Evolutionary conservation across 2,113 vertebrate genomes (phyloP), one percentile per base, ranked within the genome.

Genomic region (Zonotrichia leucophrys): DNA sequence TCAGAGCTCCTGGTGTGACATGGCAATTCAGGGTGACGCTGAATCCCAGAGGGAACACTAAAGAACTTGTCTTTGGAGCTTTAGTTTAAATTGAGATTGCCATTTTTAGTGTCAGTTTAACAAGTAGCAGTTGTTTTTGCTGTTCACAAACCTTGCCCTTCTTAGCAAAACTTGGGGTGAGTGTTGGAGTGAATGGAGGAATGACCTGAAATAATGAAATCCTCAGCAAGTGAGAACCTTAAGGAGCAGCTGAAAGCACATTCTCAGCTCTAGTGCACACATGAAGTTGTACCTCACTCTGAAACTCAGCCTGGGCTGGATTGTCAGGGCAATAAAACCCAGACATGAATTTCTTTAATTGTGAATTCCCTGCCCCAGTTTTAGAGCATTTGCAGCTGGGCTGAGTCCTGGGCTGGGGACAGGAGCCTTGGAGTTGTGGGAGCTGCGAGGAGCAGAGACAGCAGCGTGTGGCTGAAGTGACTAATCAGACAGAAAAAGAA

Each of bases 11-110:
- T 4, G n/a, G 0, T 4, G 4, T 1, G 25, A 1, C 37, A 9
- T 1, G 0, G 52, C 8, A 3, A 1, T 2, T 16, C 62, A 23
- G 31, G 7, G 67, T 6, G 62, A 8, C 3, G 2, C 12, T 0
- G 2, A 35, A 21, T 5, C 49, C 59, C 27, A 0, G 25, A 20
- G 39, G 39, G 14, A 20, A 11, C 2, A 6, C 3, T 7, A 5
- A 11, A 50, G 46, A 46, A 46, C 31, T 33, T 11, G 5, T 10
- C n/a, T 52, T 39, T 8, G 21, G 4, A 12, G 18, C 1, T 20
- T 25, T 6, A 4, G 11, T 30, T 82, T 6, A 47, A 35, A 12
- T 2, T 2, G 2, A 22, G 55, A 27, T 41, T 1, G 11, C 7
- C 2, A 0, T 18, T 41, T 81, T 22, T 21, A 12, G 33, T 3